Conservation (phyloP, 2,113 vertebrate genomes). For the Aythya baeri region DNA sequence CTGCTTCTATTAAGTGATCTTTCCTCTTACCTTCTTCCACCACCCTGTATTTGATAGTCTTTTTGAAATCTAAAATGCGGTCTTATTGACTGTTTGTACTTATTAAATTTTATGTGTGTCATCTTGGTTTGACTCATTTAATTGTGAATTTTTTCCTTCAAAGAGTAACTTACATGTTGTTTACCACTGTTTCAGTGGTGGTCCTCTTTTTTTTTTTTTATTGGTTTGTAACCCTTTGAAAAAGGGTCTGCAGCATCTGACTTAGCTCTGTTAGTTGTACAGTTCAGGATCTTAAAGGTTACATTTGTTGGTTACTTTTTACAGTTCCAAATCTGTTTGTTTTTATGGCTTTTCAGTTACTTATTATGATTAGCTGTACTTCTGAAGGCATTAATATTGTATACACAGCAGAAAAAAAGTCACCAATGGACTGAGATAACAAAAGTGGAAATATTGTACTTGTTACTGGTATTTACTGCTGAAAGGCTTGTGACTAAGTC, state of each 20-base stretch:
- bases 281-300: not conserved
- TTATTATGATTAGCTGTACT: not conserved
- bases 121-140: not conserved
- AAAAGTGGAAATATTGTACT: not conserved
- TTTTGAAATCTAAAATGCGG: not conserved
- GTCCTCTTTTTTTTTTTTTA: not conserved
- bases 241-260: not conserved
- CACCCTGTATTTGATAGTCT: not conserved
- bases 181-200: not conserved
- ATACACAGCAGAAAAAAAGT: not conserved
- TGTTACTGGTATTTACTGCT: not conserved
- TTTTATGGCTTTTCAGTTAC: not conserved
- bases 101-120: rapidly evolving
- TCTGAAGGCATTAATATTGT: slow-evolving; percentile 26
- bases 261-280: not conserved
- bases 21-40: not conserved
- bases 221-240: not conserved
- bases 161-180: not conserved
- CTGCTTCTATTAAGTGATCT: not conserved
- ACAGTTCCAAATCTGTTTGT: not conserved
- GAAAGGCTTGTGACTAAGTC: not conserved
- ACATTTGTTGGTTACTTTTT: not conserved
- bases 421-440: not conserved
- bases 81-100: not conserved
- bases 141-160: not conserved